These are phyloP conservation scores for Azemiops feae DNA, from an alignment of 2,113 vertebrate genomes.

Conservation along the genomic window DNA sequence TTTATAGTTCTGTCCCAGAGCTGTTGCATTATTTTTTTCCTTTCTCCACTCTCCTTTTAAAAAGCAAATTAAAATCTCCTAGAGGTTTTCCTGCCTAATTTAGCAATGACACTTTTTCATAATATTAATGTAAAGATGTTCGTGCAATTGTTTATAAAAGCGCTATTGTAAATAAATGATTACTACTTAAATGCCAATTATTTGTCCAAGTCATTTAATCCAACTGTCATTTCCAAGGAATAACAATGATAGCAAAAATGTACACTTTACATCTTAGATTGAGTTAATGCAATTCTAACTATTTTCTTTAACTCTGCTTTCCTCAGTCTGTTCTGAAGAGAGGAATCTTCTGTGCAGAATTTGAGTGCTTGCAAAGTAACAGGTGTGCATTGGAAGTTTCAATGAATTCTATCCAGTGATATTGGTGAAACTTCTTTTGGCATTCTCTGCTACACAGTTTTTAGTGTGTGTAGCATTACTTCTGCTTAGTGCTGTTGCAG, in stretches of 20 bases:
- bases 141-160: slow-evolving; percentile 80
- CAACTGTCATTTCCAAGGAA: slow-evolving; percentile 24
- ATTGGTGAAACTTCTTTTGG: neutral
- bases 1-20: slow-evolving; percentile 62
- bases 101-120: slow-evolving; percentile 67
- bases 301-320: neutral
- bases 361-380: neutral
- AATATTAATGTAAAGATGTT: slow-evolving; percentile 74
- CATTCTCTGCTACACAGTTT: neutral
- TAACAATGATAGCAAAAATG: neutral
- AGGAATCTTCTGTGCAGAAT: neutral
- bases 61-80: slow-evolving; percentile 54
- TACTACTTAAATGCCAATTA: slow-evolving; percentile 71
- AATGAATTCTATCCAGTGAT: neutral
- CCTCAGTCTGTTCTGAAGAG: neutral
- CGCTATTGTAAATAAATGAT: slow-evolving; percentile 78
- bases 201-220: slow-evolving; percentile 44
- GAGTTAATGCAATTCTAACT: neutral
- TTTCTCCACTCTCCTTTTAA: slow-evolving; percentile 55
- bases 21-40: slow-evolving; percentile 61
- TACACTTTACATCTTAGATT: neutral
- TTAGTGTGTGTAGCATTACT: neutral
- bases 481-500: neutral
- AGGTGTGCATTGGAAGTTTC: neutral
- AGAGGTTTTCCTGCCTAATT: slow-evolving; percentile 66